Conservation (phyloP, 2,888 invertebrate genomes). For the Chromoteleia sp. region DNA sequence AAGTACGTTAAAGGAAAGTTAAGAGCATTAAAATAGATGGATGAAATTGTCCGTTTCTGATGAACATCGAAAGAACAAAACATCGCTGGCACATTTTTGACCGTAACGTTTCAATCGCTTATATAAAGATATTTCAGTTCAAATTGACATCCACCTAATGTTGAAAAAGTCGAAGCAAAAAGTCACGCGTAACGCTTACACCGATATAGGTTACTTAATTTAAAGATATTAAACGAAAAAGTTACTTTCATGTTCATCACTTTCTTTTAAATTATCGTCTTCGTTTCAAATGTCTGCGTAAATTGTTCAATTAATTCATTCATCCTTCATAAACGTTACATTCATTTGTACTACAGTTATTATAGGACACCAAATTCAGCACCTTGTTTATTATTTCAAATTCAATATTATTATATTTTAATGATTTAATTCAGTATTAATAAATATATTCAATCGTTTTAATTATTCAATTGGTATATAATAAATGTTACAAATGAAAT, state of each 20-base stretch:
- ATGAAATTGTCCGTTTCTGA: conserved; percentile 18
- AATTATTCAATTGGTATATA: no score
- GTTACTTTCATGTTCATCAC: conserved; percentile 25
- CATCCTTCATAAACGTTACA: no score
- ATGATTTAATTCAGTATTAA: no score
- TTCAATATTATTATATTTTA: no score
- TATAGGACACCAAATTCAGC: no score
- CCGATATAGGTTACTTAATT: conserved; percentile 2
- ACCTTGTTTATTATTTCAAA: no score
- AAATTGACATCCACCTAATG: not conserved
- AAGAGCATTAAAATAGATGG: conserved; percentile 24
- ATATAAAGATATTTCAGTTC: not conserved
- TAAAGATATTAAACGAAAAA: conserved; percentile 3
- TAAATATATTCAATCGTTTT: no score
- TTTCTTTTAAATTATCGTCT: conserved; percentile 30
- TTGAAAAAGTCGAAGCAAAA: conserved; percentile 11
- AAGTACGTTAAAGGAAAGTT: conserved; percentile 33
- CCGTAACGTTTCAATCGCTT: not conserved
- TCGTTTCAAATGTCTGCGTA: conserved; percentile 6
- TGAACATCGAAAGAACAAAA: conserved; percentile 2
- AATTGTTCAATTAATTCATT: not conserved
- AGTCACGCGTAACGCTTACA: not conserved
- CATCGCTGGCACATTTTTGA: conserved; percentile 11
- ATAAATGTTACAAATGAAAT: no score
- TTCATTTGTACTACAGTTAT: no score